Evolutionary conservation across 1,140 invertebrate genomes (phyloP).

Genomic region (Leptestheria dahalacensis): DNA sequence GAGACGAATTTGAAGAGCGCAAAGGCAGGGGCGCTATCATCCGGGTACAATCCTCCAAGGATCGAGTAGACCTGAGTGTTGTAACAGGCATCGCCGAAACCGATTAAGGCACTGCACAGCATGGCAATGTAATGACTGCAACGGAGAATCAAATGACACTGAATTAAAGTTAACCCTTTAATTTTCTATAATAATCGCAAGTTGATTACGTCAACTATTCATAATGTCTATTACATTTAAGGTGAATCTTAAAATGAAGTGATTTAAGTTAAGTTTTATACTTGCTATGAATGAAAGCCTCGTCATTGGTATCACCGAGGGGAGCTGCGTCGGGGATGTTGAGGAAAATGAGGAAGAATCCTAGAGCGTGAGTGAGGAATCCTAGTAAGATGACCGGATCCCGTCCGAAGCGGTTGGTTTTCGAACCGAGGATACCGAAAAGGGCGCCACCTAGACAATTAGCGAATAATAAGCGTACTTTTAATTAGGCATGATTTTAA

Average conservation of each 20-base stretch:
- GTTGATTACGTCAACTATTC: too few species aligned
- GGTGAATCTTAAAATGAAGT: too few species aligned
- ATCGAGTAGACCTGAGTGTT: slow-evolving; percentile 94
- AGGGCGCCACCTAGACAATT: slow-evolving; percentile 48
- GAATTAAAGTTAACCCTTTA: background rate
- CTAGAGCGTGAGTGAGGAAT: slow-evolving; percentile 58
- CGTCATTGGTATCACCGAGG: slow-evolving; percentile 40
- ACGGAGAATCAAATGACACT: slow-evolving; percentile 21
- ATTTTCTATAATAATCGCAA: too few species aligned
- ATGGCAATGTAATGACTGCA: slow-evolving; percentile 53
- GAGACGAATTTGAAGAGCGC: slow-evolving; percentile 89
- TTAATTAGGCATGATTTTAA: too few species aligned
- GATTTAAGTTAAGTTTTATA: slow-evolving; percentile 19
- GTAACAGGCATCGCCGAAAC: slow-evolving; percentile 88
- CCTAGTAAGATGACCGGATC: slow-evolving; percentile 76
- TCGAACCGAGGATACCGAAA: slow-evolving; percentile 76
- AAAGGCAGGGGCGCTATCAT: slow-evolving; percentile 80
- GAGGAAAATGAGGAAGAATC: slow-evolving; percentile 68
- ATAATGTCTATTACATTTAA: too few species aligned
- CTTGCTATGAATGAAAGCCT: slow-evolving; percentile 39
- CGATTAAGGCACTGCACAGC: slow-evolving; percentile 75
- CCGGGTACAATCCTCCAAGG: slow-evolving; percentile 65
- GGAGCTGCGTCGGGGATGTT: slow-evolving; percentile 71
- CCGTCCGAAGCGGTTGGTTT: slow-evolving; percentile 60
- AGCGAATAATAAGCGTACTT: background rate